Evolutionary conservation across 2,888 invertebrate species (phyloP), one percentile per base, ranked within the genome.

Genomic region (Keiferia lycopersicella): DNA sequence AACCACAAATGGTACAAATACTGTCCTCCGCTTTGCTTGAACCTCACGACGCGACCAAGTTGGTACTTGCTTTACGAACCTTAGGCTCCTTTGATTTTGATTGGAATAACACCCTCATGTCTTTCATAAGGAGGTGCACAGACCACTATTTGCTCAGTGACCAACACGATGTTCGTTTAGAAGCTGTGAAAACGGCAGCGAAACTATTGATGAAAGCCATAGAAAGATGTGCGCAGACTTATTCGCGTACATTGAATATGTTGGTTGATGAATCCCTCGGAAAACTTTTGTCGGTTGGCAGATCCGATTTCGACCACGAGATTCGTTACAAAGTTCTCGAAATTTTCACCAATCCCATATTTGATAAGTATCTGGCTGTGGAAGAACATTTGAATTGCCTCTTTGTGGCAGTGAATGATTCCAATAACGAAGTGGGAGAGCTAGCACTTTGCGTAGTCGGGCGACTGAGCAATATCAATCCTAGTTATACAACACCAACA

Each of bases 401-500:
- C 0, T 98, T 99, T 83, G 95, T 99, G 26, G 97, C 98, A 0
- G 93, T 99, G 73, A 98, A 99, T 84, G 99, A 99, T 83, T 99
- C 99, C 80, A 96, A 97, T 68, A 97, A 97, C 80, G 98, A 98
- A 83, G 98, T 99, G 59, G 94, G 99, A 45, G 99, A 99, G 85
- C 91, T 98, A 53, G 98, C 98, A 0, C 94, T 99, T 61, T 96
- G 98, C 71, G 97, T 97, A 0, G 96, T 99, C 60, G 98, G 98
- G 0, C 92, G 98, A 68, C 88, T 99, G 65, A 98, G 98, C 75
- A 95, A 95, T 61, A 95, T 98, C 85, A 99, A 99, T 91, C 99
- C 99, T 0, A 99, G 99, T 0, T 99, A 99, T 80, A 98, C 99
- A 1, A 97, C 99, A 94, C 99, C 99, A 0, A 96, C 97, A 39